These are phyloP conservation scores for Ibycter americanus DNA, from an alignment of 2,797 vertebrate species.

Conservation along the genomic window DNA sequence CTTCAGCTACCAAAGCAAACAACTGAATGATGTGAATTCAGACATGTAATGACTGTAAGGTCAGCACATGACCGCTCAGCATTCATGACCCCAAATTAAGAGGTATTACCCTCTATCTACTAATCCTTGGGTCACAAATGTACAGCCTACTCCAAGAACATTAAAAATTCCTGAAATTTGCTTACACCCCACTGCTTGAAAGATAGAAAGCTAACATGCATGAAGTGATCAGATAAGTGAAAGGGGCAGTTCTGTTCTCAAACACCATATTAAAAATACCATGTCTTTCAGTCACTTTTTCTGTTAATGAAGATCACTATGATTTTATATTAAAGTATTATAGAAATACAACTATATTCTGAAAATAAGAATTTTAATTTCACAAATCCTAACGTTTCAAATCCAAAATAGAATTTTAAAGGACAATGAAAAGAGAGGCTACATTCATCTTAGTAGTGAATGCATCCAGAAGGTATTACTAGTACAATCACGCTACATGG, in stretches of 20 bases:
- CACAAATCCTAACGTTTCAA: background rate
- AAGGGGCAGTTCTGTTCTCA: background rate
- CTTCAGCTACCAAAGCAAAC: constrained; percentile 31
- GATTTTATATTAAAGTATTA: background rate
- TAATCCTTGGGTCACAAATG: constrained; percentile 66
- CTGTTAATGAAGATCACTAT: background rate
- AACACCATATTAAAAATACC: background rate
- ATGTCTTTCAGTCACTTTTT: background rate
- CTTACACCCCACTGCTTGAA: constrained; percentile 64
- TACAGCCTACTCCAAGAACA: constrained; percentile 53
- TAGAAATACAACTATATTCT: background rate
- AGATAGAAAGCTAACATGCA: constrained; percentile 47
- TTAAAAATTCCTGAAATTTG: constrained; percentile 65
- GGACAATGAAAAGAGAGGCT: background rate
- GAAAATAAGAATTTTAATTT: background rate
- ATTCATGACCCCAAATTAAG: constrained; percentile 66
- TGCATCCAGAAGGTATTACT: background rate
- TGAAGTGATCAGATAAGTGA: constrained; percentile 42
- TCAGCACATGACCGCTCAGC: constrained; percentile 44
- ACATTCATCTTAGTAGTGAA: background rate
- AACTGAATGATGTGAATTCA: constrained; percentile 57
- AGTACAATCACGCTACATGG: background rate
- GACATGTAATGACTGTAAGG: constrained; percentile 59
- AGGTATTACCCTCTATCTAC: constrained; percentile 62
- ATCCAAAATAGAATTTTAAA: background rate